Evolutionary conservation across 2,113 vertebrate genomes (phyloP).

Genomic region (human (Homo sapiens)): GRCh38 chr2:81550501-81551000

Average conservation of each 20-base stretch:
- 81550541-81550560: background rate
- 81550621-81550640: background rate
- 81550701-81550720: background rate
- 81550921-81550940: background rate
- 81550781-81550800: background rate
- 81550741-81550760: background rate
- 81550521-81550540: background rate
- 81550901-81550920: background rate
- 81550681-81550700: background rate
- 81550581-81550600: background rate
- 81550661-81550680: background rate
- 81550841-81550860: background rate
- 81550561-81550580: background rate
- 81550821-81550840: background rate
- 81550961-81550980: background rate
- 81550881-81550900: background rate
- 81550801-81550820: background rate
- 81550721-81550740: background rate
- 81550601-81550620: background rate
- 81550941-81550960: no score
- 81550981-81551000: background rate
- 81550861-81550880: background rate
- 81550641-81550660: background rate
- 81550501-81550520: background rate
- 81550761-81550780: background rate